Evolutionary conservation across 2,888 invertebrate species (phyloP).

Genomic region (Raillietiella orientalis): DNA sequence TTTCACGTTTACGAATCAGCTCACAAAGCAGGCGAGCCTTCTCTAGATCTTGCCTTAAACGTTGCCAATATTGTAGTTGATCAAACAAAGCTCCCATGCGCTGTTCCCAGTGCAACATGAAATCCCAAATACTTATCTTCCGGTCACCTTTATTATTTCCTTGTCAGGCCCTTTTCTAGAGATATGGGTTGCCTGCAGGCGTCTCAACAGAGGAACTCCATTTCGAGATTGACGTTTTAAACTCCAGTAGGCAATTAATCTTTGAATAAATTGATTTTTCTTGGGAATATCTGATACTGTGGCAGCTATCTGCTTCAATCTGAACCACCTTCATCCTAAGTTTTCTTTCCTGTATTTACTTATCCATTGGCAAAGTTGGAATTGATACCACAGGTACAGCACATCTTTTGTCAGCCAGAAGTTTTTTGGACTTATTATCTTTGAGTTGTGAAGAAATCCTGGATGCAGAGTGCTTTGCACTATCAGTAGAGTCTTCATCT

Average conservation of each 20-base stretch:
- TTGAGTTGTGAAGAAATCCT: too few species aligned
- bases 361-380: slow-evolving; percentile 47
- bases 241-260: slow-evolving; percentile 86
- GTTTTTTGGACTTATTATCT: slow-evolving; percentile 53
- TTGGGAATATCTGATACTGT: slow-evolving; percentile 22
- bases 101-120: too few species aligned
- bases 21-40: slow-evolving; percentile 70
- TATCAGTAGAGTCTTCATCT: slow-evolving; percentile 8
- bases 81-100: neutral
- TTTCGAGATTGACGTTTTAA: slow-evolving; percentile 75
- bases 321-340: neutral
- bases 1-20: slow-evolving; percentile 76
- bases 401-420: slow-evolving; percentile 57
- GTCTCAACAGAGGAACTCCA: slow-evolving; percentile 66
- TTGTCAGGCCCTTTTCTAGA: slow-evolving; percentile 3
- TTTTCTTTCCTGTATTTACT: neutral
- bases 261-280: slow-evolving; percentile 50
- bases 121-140: too few species aligned
- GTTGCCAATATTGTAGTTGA: slow-evolving; percentile 9
- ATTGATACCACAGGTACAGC: slow-evolving; percentile 70
- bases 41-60: slow-evolving; percentile 72
- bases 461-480: too few species aligned
- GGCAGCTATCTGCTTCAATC: neutral
- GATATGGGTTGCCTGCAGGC: slow-evolving; percentile 23
- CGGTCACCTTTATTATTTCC: too few species aligned